Conservation (phyloP, 2,888 invertebrate genomes). For the Tridacna gigas region DNA sequence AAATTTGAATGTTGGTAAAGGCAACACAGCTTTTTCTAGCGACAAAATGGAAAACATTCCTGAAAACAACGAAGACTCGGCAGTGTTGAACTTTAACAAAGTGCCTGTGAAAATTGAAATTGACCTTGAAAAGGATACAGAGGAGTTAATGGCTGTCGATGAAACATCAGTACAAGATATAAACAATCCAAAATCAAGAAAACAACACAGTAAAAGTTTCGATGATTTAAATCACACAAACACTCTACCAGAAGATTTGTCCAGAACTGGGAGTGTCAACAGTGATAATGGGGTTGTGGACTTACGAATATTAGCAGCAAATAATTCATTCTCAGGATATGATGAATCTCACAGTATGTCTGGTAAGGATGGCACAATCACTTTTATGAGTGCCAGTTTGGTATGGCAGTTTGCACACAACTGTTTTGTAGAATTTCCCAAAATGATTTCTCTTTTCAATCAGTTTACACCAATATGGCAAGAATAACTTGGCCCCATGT, state of each 20-base stretch:
- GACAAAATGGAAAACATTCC: neutral
- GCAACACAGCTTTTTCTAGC: too few species aligned
- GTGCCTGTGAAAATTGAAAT: conserved; percentile 3
- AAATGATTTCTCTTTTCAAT: too few species aligned
- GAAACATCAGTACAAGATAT: neutral
- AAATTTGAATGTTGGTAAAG: neutral
- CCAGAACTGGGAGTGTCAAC: neutral
- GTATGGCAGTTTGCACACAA: too few species aligned
- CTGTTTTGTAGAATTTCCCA: too few species aligned
- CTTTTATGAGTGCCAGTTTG: too few species aligned
- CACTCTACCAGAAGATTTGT: neutral
- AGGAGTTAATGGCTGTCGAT: neutral
- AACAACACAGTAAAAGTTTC: neutral
- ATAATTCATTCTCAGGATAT: conserved; percentile 5
- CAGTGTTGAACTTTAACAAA: neutral
- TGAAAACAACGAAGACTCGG: neutral
- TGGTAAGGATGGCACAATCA: neutral
- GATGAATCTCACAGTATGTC: neutral
- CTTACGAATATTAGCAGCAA: neutral
- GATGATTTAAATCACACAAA: neutral
- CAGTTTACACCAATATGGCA: too few species aligned
- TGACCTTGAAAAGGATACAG: neutral
- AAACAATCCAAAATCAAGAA: neutral
- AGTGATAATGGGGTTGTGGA: conserved; percentile 1
- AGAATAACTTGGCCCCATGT: too few species aligned